A percentile compares a stretch with the other conserved stretches of the same genome.
phyloP scores from a whole-genome alignment of 2,113 vertebrate genomes.

The Phyllopteryx taeniolatus region DNA sequence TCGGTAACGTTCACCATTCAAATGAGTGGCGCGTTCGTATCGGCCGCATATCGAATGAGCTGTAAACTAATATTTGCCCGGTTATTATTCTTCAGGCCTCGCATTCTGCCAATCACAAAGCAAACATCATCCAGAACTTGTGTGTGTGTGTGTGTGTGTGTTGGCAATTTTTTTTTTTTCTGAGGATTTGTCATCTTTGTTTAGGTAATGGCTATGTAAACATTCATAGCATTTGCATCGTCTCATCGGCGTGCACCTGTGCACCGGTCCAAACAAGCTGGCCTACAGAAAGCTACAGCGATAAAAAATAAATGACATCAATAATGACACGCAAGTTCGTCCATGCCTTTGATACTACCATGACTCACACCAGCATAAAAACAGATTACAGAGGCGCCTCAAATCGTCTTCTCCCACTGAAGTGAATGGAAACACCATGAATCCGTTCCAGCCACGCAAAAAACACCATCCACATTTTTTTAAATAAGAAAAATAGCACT shows the following conservation, averaged over 20 bases:
- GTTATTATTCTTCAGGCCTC: slow-evolving; percentile 45
- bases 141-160: background rate
- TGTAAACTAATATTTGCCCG: slow-evolving; percentile 61
- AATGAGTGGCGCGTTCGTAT: background rate
- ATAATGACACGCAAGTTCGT: no score
- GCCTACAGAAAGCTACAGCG: background rate
- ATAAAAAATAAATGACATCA: background rate
- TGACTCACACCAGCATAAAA: no score
- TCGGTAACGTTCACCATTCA: background rate
- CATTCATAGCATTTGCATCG: background rate
- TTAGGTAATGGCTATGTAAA: background rate
- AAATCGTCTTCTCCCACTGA: no score
- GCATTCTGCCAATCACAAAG: background rate
- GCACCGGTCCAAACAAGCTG: background rate
- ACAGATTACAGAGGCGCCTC: no score
- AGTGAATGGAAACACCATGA: no score
- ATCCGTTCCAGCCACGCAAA: background rate
- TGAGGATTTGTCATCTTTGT: background rate
- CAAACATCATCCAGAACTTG: background rate
- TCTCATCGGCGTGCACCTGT: background rate
- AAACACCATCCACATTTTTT: background rate
- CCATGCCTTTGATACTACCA: no score
- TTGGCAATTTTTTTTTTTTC: background rate
- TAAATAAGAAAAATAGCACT: background rate
- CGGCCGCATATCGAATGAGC: background rate